Evolutionary conservation across 92 coral and sea anemone genomes (phyloP), one percentile per base, ranked within the genome.

Genomic region (Parazoanthus atlanticus): DNA sequence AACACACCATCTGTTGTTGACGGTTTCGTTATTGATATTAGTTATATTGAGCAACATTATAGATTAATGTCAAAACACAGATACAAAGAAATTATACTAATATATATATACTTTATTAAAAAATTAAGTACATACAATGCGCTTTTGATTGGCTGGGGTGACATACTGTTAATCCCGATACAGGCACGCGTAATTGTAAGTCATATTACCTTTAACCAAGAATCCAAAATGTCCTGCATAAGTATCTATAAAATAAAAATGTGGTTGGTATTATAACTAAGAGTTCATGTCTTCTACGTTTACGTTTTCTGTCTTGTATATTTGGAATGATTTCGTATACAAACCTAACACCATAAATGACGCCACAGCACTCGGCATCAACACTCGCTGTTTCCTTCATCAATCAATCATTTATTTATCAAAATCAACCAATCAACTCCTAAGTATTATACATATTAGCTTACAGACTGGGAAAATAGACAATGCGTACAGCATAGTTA

Each of bases 171-270:
- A 46, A 46, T 8, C 49, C 49, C 49, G 49, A 46, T 46, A 46
- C 12, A 46, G 49, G 49, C 12, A 46, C 49, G 49, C 8, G 8
- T 29, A 43, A 8, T 15, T 15, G 34, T 13, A 79, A 30, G 84
- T 31, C 15, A 6, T 29, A 0, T 71, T 84, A 97, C 99, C 97
- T 92, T 97, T 29, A 97, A 87, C 99, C 98, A 97, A 30, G 98
- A 95, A 79, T 97, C 99, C 76, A 97, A 92, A 76, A 97, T 97
- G 81, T 95, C 94, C 92, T 97, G 99, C 96, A 97, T 93, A 43
- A 92, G 89, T 28, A 93, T 93, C 99, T 96, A 85, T 47, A 82
- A 85, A 72, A 76, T 47, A 89, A 28, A 79, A 41, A 74, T 30
- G 38, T 21, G 26, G 25, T 34, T 54, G 33, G 13, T 32, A 3